phyloP scores from a whole-genome alignment of 2,113 vertebrate species.

The Fregata magnificens region DNA sequence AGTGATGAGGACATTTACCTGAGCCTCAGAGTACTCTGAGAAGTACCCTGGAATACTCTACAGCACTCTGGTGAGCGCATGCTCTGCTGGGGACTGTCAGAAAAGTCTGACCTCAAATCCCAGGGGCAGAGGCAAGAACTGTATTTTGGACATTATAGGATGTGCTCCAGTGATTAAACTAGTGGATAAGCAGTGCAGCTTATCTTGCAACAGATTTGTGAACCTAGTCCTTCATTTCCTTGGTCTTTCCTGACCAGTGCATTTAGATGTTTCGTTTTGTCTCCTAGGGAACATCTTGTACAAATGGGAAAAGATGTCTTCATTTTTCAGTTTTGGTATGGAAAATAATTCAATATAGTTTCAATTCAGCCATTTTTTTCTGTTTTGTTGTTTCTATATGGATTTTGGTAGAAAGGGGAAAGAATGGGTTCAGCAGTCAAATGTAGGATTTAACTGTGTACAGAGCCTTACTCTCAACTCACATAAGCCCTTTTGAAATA shows the following conservation, averaged over 20 bases:
- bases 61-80: not conserved
- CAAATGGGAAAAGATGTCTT: not conserved
- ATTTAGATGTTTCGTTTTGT: not conserved
- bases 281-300: not conserved
- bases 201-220: not conserved
- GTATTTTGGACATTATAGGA: not conserved
- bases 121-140: not conserved
- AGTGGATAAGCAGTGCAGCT: not conserved
- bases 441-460: not conserved
- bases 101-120: not conserved
- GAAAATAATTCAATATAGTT: not conserved
- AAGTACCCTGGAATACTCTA: not conserved
- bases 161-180: not conserved
- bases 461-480: conserved; percentile 7
- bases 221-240: not conserved
- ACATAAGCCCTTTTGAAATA: conserved; percentile 52
- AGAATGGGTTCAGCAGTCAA: conserved; percentile 4
- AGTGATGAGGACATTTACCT: not conserved
- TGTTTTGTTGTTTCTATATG: not conserved
- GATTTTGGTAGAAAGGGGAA: not conserved
- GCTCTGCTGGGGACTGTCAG: not conserved
- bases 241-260: not conserved
- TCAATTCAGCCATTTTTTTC: not conserved
- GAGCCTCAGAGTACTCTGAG: not conserved
- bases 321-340: not conserved